These are phyloP conservation scores for Eufriesea mexicana DNA, from an alignment of 1,140 invertebrate species.

Conservation along the genomic window DNA sequence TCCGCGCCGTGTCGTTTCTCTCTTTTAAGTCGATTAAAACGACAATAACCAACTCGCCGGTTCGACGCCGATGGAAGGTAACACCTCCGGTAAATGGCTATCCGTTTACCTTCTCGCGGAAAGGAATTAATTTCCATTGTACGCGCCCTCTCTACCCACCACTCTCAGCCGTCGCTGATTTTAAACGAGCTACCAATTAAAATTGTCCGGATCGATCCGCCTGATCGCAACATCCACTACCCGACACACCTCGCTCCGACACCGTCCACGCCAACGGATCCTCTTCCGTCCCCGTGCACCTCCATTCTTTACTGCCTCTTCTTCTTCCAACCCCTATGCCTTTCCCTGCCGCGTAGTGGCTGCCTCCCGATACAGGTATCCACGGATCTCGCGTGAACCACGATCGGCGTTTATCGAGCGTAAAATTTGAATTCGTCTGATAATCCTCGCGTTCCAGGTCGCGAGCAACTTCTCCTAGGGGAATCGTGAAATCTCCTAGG, in stretches of 20 bases:
- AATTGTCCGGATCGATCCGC: slow-evolving; percentile 34
- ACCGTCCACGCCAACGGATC: not conserved
- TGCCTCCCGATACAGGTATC: slow-evolving; percentile 7
- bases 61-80: slow-evolving; percentile 15
- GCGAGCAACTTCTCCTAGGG: slow-evolving; percentile 45
- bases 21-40: slow-evolving; percentile 33
- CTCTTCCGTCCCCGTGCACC: not conserved
- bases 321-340: not conserved
- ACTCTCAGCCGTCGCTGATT: not conserved
- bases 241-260: not conserved
- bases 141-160: no score
- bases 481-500: slow-evolving; percentile 14
- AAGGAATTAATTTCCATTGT: slow-evolving; percentile 44
- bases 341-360: not conserved
- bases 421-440: slow-evolving; percentile 59
- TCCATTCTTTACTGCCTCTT: slow-evolving; percentile 3
- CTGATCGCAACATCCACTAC: slow-evolving; percentile 13
- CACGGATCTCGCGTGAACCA: slow-evolving; percentile 21
- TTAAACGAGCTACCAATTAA: slow-evolving; percentile 43
- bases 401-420: slow-evolving; percentile 56
- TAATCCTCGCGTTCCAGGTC: slow-evolving; percentile 46
- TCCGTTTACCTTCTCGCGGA: slow-evolving; percentile 39
- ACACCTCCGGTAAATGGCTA: slow-evolving; percentile 31
- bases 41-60: slow-evolving; percentile 28
- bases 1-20: not conserved